Evolutionary conservation across 2,888 invertebrate genomes (phyloP).

Genomic region (Tenthredo mesomela): DNA sequence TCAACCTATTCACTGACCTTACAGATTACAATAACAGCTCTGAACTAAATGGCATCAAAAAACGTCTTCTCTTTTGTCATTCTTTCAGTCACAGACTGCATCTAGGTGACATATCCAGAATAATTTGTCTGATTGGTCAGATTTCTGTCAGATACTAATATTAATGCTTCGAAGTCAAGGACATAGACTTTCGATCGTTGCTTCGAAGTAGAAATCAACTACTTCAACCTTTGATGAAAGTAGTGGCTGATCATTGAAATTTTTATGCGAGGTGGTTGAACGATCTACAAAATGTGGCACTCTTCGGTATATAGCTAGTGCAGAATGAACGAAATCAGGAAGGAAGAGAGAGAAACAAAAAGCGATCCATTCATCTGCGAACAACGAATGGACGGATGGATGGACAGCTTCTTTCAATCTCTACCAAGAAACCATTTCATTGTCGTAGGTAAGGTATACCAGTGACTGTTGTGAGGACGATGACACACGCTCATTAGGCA

Average conservation of each 20-base stretch:
- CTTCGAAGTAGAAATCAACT: background rate
- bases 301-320: background rate
- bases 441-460: conserved; percentile 53
- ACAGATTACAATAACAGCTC: background rate
- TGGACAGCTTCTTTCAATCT: conserved; percentile 58
- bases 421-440: conserved; percentile 47
- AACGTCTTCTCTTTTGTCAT: background rate
- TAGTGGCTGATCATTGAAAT: background rate
- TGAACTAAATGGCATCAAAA: background rate
- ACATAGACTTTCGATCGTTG: background rate
- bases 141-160: background rate
- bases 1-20: background rate
- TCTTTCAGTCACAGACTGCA: background rate
- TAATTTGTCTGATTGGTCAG: background rate
- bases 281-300: background rate
- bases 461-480: conserved; percentile 52
- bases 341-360: conserved; percentile 36
- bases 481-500: conserved; percentile 56
- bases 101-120: background rate
- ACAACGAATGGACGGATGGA: conserved; percentile 55
- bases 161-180: background rate
- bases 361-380: conserved; percentile 57
- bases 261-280: conserved; percentile 6
- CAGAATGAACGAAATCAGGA: conserved; percentile 30
- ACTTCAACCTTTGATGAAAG: background rate